Conservation (phyloP, 2,113 vertebrate genomes). For the Eidolon helvum region DNA sequence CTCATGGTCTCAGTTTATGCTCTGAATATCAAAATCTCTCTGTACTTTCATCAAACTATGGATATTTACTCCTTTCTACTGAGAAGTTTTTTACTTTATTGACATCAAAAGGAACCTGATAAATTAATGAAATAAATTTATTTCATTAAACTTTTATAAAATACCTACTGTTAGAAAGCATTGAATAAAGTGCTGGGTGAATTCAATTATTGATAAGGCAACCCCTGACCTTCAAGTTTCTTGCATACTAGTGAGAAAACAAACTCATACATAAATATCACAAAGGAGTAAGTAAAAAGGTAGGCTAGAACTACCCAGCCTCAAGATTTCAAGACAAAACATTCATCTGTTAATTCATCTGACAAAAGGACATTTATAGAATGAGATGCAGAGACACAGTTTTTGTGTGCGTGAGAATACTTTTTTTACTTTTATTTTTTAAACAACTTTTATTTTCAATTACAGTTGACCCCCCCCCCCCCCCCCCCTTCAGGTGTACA, state of each 20-base stretch:
- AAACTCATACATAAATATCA: background rate
- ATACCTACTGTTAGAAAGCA: background rate
- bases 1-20: background rate
- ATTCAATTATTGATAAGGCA: background rate
- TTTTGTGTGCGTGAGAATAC: no score
- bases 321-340: background rate
- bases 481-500: no score
- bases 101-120: background rate
- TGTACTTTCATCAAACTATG: background rate
- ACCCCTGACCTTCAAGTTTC: background rate
- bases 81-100: slow-evolving; percentile 2
- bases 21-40: background rate
- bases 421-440: no score
- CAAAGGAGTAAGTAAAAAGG: background rate
- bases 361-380: background rate
- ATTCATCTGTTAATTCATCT: background rate
- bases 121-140: background rate
- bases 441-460: no score
- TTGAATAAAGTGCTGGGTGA: background rate
- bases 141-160: slow-evolving; percentile 38
- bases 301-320: background rate
- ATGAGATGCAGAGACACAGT: background rate
- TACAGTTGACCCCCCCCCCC: no score
- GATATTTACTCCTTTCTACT: background rate
- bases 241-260: background rate